A percentile compares a stretch with the other conserved stretches of the same genome.
Conservation (phyloP, 2,113 vertebrate species). For the Platichthys flesus region DNA sequence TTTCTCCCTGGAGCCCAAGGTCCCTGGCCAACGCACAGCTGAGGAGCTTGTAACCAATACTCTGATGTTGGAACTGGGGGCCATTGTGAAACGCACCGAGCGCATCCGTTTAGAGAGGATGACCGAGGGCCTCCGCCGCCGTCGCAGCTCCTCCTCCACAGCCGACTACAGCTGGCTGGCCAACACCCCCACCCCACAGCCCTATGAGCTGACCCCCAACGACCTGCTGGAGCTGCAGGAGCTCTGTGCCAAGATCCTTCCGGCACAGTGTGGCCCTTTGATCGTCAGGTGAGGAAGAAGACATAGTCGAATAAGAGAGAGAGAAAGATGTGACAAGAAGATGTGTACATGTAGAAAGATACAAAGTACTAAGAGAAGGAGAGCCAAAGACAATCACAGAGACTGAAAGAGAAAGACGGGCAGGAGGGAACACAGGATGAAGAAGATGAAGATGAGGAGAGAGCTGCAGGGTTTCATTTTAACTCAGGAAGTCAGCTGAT, state of each 20-base stretch:
- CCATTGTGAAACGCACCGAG: constrained; percentile 84
- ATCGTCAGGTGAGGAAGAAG: constrained; percentile 79
- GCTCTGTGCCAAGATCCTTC: constrained; percentile 82
- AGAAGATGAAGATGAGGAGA: neutral
- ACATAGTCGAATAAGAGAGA: no score
- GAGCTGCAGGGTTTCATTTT: no score
- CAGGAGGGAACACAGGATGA: neutral
- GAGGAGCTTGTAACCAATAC: constrained; percentile 85
- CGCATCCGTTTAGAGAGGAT: constrained; percentile 80
- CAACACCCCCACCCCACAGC: constrained; percentile 62
- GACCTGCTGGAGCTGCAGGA: constrained; percentile 85
- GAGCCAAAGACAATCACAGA: no score
- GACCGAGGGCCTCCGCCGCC: constrained; percentile 66
- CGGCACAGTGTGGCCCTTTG: constrained; percentile 82
- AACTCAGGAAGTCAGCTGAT: no score
- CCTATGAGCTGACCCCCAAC: constrained; percentile 79
- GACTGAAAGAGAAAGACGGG: neutral
- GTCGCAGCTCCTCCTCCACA: constrained; percentile 74
- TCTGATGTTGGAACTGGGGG: constrained; percentile 84
- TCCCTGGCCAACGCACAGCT: constrained; percentile 76
- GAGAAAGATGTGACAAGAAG: no score
- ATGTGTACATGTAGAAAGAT: neutral
- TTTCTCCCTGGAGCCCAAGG: constrained; percentile 81
- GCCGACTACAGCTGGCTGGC: constrained; percentile 87
- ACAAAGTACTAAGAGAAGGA: no score